phyloP scores from a whole-genome alignment of 1,140 invertebrate genomes.

The Solen grandis region DNA sequence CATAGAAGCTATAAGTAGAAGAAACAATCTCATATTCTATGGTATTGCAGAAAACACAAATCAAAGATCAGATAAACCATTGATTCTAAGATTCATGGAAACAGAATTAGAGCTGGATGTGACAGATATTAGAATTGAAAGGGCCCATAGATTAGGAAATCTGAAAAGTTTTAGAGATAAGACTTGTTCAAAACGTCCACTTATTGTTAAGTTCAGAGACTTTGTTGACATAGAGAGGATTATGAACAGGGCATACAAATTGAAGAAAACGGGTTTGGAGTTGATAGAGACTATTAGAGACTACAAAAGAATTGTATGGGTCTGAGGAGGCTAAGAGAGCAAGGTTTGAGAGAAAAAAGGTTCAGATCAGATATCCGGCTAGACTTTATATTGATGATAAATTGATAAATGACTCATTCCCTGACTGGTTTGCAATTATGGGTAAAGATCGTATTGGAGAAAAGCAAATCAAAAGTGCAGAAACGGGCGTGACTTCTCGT shows the following conservation, averaged over 20 bases:
- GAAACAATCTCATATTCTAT: slow-evolving; percentile 15
- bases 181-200: neutral
- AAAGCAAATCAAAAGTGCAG: too few relatives aligned
- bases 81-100: too few relatives aligned
- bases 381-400: neutral
- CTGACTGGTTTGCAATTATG: slow-evolving; percentile 1
- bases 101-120: too few relatives aligned
- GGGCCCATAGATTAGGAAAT: neutral
- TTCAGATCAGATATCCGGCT: slow-evolving; percentile 1
- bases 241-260: neutral
- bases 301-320: too few relatives aligned
- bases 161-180: neutral
- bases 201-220: neutral
- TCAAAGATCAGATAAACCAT: too few relatives aligned
- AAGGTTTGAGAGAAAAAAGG: neutral
- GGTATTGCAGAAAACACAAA: neutral
- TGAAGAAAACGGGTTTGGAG: neutral
- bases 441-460: neutral
- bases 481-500: too few relatives aligned
- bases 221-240: neutral
- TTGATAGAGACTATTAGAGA: neutral
- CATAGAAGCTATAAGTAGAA: slow-evolving; percentile 4
- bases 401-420: neutral
- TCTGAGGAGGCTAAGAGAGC: neutral
- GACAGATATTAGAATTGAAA: neutral